Conservation (phyloP, 2,888 invertebrate species). For the Synanthedon tipuliformis region DNA sequence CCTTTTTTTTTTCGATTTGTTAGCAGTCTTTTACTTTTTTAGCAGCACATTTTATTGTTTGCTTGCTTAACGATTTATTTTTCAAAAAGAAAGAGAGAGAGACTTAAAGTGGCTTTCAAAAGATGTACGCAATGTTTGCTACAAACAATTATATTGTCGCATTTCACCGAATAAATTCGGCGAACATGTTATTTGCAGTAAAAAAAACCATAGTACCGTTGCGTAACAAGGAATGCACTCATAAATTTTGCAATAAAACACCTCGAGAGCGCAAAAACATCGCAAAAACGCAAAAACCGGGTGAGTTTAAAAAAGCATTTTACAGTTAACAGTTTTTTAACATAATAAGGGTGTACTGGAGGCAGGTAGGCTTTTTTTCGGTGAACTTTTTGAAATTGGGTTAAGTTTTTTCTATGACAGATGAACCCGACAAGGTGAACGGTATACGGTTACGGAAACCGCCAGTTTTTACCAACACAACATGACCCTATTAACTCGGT, state of each 20-base stretch:
- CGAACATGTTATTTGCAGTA: constrained; percentile 29
- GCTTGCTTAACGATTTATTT: neutral
- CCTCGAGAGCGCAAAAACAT: constrained; percentile 30
- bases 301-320: constrained; percentile 20
- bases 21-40: too few species aligned
- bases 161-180: neutral
- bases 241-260: constrained; percentile 47
- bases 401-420: constrained; percentile 51
- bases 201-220: constrained; percentile 35
- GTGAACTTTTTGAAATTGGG: constrained; percentile 52
- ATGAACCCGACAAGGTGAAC: constrained; percentile 58
- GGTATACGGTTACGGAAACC: constrained; percentile 66
- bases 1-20: too few species aligned
- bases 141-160: neutral
- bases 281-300: constrained; percentile 41
- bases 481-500: constrained; percentile 61
- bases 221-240: constrained; percentile 34
- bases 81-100: neutral
- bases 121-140: neutral
- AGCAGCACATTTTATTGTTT: too few species aligned
- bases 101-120: neutral
- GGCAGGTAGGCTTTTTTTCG: constrained; percentile 56
- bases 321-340: constrained; percentile 42
- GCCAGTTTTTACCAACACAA: constrained; percentile 38
- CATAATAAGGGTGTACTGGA: constrained; percentile 32